Base-by-base conservation (phyloP, 35 echinoderm and acorn worm genomes). In the Heliocidaris erythrogramma region DNA sequence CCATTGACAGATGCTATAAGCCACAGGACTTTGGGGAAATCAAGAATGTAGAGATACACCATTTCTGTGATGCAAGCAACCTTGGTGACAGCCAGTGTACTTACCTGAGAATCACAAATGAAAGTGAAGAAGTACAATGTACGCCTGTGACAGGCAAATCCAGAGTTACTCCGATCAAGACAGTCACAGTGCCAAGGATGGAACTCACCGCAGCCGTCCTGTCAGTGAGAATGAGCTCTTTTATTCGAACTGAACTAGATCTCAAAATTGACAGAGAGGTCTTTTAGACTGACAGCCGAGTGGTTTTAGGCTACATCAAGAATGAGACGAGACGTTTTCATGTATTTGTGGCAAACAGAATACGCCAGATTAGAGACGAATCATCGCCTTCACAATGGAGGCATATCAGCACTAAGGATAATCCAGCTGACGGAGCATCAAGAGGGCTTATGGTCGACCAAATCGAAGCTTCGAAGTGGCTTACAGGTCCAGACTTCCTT, bases 301-400 rank as follows among this genome's bases (percentile, higher is more conserved):
- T 96, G 7, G 89, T 95, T 6, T 86, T 95, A 18, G 94, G 97
- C 8, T 96, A 97, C 93, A 96, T 96, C 32, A 32, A 32, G 27
- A 97, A 97, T 48, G 95, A 95, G 1, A 21, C 84, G 0, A 96
- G 88, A 89, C 50, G 94, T 7, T 97, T 95, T 49, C 95, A 97
- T 85, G 94, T 96, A 4, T 97, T 92, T 59, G 95, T 98, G 24
- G 97, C 97, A 8, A 96, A 98, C 48, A 49, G 96, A 47, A 93
- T 98, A 5, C 95, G 95, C 31, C 69, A 98, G 60, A 98, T 98
- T 27, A 60, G 92, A 71, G 93, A 94, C 14, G 12, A 50, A 16
- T 94, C 52, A 30, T 30, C 49, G 4, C 96, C 94, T n/a, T 69
- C 21, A 14, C 96, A 98, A 30, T 98, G 93, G 97, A 88, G 52